A percentile compares a stretch with the other conserved stretches of the same genome.
Evolutionary conservation across 2,797 vertebrate genomes (phyloP).

Genomic region (Luscinia luscinia): DNA sequence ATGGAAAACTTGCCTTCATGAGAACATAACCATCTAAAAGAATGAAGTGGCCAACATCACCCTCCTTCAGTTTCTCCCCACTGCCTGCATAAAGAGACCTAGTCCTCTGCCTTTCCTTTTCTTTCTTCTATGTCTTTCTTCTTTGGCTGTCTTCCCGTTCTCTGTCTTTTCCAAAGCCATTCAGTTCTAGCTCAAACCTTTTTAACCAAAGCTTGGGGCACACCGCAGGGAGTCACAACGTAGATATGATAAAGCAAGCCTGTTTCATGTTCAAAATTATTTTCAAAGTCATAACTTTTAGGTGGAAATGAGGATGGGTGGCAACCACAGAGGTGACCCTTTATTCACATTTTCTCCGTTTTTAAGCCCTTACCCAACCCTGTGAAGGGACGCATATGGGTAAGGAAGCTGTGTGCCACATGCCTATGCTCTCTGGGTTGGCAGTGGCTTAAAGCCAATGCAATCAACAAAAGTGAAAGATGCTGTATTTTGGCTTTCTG

Average conservation of each 20-base stretch:
- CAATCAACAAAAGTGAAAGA: neutral
- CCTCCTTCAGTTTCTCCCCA: neutral
- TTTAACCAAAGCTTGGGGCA: neutral
- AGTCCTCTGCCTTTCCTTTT: neutral
- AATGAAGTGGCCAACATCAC: neutral
- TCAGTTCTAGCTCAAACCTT: neutral
- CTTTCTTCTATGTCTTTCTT: neutral
- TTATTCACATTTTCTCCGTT: neutral
- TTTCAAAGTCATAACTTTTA: neutral
- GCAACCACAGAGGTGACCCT: neutral
- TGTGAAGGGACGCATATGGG: neutral
- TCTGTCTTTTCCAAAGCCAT: neutral
- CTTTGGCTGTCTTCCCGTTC: neutral
- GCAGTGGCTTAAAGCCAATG: accelerated
- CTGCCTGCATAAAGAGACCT: neutral
- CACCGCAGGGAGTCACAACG: accelerated
- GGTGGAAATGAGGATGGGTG: neutral
- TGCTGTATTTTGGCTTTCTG: neutral
- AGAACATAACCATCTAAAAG: neutral
- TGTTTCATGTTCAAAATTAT: neutral
- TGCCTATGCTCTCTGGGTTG: neutral
- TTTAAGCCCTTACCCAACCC: neutral
- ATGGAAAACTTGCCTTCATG: neutral
- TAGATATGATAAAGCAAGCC: neutral
- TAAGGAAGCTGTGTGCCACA: neutral